phyloP scores from a whole-genome alignment of 2,888 invertebrate species.

The Agrochola litura region DNA sequence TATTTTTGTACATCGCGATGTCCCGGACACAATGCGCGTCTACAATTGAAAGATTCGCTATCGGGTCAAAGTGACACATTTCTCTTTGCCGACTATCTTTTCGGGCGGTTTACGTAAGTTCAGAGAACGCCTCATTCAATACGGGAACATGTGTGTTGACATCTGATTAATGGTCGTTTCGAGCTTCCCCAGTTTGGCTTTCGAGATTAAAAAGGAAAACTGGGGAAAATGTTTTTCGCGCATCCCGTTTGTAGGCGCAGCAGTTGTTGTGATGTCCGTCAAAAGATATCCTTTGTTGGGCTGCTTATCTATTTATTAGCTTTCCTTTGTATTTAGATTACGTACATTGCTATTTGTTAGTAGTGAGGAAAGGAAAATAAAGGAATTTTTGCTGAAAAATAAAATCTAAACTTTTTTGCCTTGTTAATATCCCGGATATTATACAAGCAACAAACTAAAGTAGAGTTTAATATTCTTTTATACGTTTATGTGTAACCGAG shows the following conservation, averaged over 20 bases:
- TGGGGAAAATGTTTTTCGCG: conserved; percentile 64
- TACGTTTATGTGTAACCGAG: conserved; percentile 2
- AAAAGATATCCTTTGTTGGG: conserved; percentile 48
- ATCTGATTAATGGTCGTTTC: conserved; percentile 80
- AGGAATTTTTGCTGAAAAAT: not conserved
- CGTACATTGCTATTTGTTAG: not conserved
- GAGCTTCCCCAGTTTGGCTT: conserved; percentile 67
- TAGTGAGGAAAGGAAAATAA: not conserved
- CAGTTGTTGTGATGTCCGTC: conserved; percentile 54
- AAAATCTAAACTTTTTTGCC: not conserved
- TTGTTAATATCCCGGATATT: not conserved
- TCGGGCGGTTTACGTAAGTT: conserved; percentile 72
- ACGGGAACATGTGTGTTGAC: conserved; percentile 77
- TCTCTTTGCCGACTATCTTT: conserved; percentile 72
- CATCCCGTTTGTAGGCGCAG: conserved; percentile 46
- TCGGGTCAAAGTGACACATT: conserved; percentile 73
- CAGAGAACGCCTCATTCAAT: conserved; percentile 73
- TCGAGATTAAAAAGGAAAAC: conserved; percentile 73
- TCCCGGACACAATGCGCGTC: conserved; percentile 38
- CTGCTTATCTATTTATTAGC: conserved; percentile 46
- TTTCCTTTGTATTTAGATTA: conserved; percentile 28
- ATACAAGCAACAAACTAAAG: conserved; percentile 7
- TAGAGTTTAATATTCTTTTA: conserved; percentile 28
- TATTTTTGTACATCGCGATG: conserved; percentile 35
- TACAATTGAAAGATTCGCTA: conserved; percentile 69